Evolutionary conservation across 2,113 vertebrate genomes (phyloP).

Genomic region (Sula dactylatra): DNA sequence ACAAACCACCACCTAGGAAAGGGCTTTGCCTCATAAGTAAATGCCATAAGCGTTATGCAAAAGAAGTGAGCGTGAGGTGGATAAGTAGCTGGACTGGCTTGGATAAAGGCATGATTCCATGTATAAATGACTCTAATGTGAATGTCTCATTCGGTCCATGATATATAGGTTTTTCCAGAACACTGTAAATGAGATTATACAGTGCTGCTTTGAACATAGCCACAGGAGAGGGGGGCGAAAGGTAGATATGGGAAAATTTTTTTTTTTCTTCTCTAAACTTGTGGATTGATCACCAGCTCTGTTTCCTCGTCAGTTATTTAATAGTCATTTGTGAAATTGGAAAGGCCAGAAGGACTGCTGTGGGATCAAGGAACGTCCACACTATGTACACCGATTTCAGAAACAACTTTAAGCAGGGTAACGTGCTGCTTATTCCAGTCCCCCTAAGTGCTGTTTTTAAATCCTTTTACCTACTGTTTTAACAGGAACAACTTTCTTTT

Average conservation of each 20-base stretch:
- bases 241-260: not conserved
- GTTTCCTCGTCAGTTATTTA: not conserved
- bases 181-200: not conserved
- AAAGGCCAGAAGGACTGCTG: not conserved
- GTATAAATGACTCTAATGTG: not conserved
- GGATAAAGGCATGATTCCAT: not conserved
- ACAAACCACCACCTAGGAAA: not conserved
- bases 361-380: not conserved
- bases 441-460: not conserved
- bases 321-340: not conserved
- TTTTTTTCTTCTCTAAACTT: not conserved
- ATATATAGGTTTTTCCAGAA: not conserved
- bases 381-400: not conserved
- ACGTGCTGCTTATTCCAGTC: not conserved
- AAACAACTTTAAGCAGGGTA: not conserved
- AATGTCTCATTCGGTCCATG: not conserved
- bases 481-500: not conserved
- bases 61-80: rapidly evolving
- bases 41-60: not conserved
- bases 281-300: not conserved
- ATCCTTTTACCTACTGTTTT: not conserved
- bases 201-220: not conserved
- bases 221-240: not conserved
- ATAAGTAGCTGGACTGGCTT: not conserved
- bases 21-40: not conserved